Percentiles rank a stretch among this genome's conserved stretches.
Evolutionary conservation across 2,888 invertebrate genomes (phyloP).

Genomic region (Morpho helenor): DNA sequence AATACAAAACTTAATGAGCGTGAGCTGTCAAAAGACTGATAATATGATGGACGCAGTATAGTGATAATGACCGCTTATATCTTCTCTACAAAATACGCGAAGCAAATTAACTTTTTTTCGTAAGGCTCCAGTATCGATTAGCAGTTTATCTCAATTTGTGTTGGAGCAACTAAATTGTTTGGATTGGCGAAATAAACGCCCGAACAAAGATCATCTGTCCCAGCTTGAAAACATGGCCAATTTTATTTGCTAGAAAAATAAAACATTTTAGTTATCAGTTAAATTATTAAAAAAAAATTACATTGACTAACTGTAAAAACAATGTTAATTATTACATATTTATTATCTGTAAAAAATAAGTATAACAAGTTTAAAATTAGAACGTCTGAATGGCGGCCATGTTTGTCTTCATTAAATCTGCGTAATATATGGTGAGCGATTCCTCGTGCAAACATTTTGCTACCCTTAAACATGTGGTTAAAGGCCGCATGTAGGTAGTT

Average conservation of each 20-base stretch:
- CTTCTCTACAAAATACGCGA: neutral
- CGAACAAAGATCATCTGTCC: constrained; percentile 43
- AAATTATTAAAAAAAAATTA: no score
- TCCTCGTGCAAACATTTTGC: constrained; percentile 16
- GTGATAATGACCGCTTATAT: no score
- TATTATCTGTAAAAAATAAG: no score
- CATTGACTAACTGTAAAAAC: no score
- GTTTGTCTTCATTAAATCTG: constrained; percentile 6
- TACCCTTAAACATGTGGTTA: constrained; percentile 18
- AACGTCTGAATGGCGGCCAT: neutral
- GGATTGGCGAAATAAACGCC: constrained; percentile 50
- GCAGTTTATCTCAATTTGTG: constrained; percentile 61
- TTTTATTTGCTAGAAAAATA: neutral
- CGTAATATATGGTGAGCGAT: constrained; percentile 10
- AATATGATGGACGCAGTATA: no score
- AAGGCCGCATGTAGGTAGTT: constrained; percentile 13
- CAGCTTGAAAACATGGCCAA: constrained; percentile 20
- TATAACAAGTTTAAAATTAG: no score
- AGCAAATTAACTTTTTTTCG: constrained; percentile 38
- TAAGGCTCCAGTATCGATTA: constrained; percentile 46
- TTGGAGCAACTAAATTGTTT: constrained; percentile 53
- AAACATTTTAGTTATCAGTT: neutral
- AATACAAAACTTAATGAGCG: no score
- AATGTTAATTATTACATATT: no score
- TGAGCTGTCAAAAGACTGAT: no score